Base-by-base conservation (phyloP, 1,140 invertebrate genomes). In the Bombus pyrosoma region DNA sequence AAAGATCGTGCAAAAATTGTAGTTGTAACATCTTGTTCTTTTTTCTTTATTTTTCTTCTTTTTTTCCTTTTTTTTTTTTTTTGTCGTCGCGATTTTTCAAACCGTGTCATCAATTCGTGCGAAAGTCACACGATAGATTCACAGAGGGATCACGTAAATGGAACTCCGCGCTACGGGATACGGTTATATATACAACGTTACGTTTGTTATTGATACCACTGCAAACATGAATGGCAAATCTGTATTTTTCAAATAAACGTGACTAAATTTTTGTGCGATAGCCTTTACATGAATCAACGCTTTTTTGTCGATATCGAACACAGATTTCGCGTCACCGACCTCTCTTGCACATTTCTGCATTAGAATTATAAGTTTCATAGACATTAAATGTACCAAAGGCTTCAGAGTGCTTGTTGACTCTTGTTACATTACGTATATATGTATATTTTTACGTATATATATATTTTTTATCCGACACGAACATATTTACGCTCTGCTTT, bases 141-240 rank as follows among this genome's bases (percentile, higher is more conserved):
- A 43, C n/a, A 39, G 2, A 43, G 9, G 37, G 34, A 39, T 59
- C 68, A 25, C 13, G 39, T 22, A 68, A 84, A 84, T 81, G 81
- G 81, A 89, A 86, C 85, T 86, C 81, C 47, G 53, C 73, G 88
- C 43, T 8, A 57, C 62, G 28, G 64, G 43, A 43, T 37, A 83
- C 43, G 22, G 37, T 47, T 78, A 25, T 32, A 39, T 34, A 18
- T 77, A 72, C 74, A 57, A 85, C 76, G 85, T 62, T 81, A 72
- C 53, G 53, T 86, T 77, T 18, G 64, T 89, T 83, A 86, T 81
- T 76, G 62, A 43, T 41, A 68, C 75, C n/a, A 57, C 34, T 72
- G 41, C 18, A 73, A 53, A 73, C 71, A 53, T 34, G 71, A 81
- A 85, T 85, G 84, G 59, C 57, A 81, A 57, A 81, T 75, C 34